Evolutionary conservation across 2,113 vertebrate genomes (phyloP).

Genomic region (Nannospalax galili): DNA sequence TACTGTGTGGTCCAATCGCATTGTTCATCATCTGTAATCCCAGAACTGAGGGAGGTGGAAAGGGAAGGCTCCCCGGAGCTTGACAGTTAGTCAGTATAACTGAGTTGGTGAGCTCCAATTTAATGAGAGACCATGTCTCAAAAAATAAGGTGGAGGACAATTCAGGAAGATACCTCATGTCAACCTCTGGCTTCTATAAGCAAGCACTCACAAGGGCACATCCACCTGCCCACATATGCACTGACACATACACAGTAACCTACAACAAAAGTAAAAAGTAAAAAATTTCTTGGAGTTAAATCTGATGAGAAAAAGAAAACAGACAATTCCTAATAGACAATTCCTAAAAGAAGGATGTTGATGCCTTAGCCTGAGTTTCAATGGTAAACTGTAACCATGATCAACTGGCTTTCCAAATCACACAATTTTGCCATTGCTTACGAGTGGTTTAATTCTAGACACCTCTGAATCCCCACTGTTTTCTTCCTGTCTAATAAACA

Average conservation of each 20-base stretch:
- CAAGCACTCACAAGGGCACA: neutral
- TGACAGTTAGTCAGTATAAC: neutral
- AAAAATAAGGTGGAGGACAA: neutral
- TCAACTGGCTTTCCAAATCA: neutral
- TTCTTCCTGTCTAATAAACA: neutral
- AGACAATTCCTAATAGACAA: slow-evolving; percentile 26
- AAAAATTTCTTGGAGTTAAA: neutral
- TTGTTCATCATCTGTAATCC: neutral
- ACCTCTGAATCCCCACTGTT: neutral
- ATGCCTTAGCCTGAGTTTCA: neutral
- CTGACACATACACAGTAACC: neutral
- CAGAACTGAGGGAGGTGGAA: too few relatives aligned
- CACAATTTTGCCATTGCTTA: neutral
- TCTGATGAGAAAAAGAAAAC: neutral
- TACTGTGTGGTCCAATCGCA: neutral
- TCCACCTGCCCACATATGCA: neutral
- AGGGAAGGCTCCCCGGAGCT: neutral
- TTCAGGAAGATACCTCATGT: neutral
- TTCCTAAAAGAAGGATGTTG: neutral
- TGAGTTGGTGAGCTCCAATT: neutral
- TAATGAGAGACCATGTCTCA: neutral
- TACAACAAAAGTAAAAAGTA: too few relatives aligned
- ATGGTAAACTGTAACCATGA: neutral
- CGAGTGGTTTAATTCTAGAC: neutral
- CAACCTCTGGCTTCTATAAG: neutral